Base-by-base conservation (phyloP, 2,113 vertebrate species). In the Ibidorhyncha struthersii region DNA sequence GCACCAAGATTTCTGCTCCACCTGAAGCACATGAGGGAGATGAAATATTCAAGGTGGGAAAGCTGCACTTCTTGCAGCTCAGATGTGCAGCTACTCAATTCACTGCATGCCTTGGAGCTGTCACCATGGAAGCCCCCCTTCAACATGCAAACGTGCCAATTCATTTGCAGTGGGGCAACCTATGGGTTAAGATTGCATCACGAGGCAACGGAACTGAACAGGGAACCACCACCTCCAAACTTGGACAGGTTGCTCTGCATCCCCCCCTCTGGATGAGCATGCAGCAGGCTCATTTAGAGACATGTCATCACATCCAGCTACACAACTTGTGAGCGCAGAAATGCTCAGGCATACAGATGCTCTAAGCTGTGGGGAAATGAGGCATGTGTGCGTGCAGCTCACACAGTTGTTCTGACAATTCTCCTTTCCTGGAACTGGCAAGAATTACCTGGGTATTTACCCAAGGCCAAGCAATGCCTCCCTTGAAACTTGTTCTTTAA, bases 381-480 rank as follows among this genome's bases (percentile, higher is more conserved):
- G 32, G 21, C 20, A 21, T n/a, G 17, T 0, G 1, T 50, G 13
- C 0, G 3, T 53, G 23, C 40, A 32, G 36, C 43, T 89, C 34
- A 53, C 32, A 70, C 4, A 34, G 30, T 40, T 84, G 23, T 63
- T 76, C 62, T 61, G 32, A 55, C 11, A 29, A 21, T 55, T 73
- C 17, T 56, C 16, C 34, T 22, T 65, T 65, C 25, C 72, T 56
- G 32, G 40, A 69, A 63, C 38, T 45, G 27, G 18, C 45, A 89
- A 25, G 66, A 79, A 25, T 55, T 65, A 83, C 50, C 43, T 45
- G 55, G 26, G 22, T 43, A 78, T 69, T 45, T 58, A 69, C 6
- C 25, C 65, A 61, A 72, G 22, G 47, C 16, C 49, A 79, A 59
- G 25, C 23, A 79, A 55, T 22, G 22, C 13, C 32, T 59, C 32